phyloP scores from a whole-genome alignment of 2,888 invertebrate genomes.

The Acleris emargana region DNA sequence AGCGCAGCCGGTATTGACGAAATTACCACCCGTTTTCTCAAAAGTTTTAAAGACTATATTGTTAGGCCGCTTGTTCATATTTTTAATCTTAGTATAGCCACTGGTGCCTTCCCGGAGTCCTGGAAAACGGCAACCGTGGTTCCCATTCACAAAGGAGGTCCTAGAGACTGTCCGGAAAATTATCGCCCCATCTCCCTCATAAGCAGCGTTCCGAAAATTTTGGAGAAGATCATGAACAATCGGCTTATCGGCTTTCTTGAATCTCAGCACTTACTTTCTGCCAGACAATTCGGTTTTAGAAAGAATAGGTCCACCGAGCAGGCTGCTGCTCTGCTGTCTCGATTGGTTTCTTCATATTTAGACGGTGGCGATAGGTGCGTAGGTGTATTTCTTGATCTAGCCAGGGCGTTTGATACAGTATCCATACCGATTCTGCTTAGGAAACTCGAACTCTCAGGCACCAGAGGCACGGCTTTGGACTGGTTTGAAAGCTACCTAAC shows the following conservation, averaged over 20 bases:
- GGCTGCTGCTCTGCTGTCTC: slow-evolving; percentile 9
- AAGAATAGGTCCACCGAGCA: slow-evolving; percentile 18
- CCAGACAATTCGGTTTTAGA: slow-evolving; percentile 35
- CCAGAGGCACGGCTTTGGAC: slow-evolving; percentile 16
- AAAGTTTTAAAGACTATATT: not conserved
- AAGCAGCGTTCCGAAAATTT: not conserved
- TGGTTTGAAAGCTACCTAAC: slow-evolving; percentile 28
- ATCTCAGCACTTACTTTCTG: slow-evolving; percentile 3
- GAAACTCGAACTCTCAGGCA: slow-evolving; percentile 18
- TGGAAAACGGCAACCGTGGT: slow-evolving; percentile 36
- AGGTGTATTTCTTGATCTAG: not conserved
- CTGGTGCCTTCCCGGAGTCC: slow-evolving; percentile 35
- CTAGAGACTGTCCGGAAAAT: slow-evolving; percentile 22
- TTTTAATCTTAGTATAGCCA: slow-evolving; percentile 34
- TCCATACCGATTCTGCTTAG: no score
- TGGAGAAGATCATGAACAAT: slow-evolving; percentile 14
- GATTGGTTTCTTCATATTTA: not conserved
- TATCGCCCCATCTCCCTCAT: slow-evolving; percentile 38
- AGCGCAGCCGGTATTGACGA: not conserved
- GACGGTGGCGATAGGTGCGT: not conserved
- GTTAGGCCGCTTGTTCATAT: slow-evolving; percentile 7
- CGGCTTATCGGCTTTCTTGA: slow-evolving; percentile 26
- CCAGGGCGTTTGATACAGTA: no score
- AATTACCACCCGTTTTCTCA: not conserved
- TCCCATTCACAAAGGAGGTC: slow-evolving; percentile 36